Evolutionary conservation across 2,888 invertebrate species (phyloP), one percentile per base, ranked within the genome.

Genomic region (Ptychoptera albimana): DNA sequence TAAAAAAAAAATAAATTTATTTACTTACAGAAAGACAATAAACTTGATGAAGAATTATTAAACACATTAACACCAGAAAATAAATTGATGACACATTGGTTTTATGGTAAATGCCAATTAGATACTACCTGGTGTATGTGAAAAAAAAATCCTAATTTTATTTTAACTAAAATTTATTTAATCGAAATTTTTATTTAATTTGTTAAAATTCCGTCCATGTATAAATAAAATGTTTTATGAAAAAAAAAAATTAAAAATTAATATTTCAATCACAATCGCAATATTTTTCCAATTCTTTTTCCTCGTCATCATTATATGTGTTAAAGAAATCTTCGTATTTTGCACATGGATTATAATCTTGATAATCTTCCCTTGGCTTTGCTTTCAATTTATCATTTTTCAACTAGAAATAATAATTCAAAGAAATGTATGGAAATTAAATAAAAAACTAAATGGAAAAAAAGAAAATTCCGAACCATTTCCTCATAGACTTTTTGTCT

Each of bases 101-200:
- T 83, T 61, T 75, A 82, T 62, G 88, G 84, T 41, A 94, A 93
- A 69, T 96, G 94, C 59, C 68, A 77, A 50, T 66, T 74, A 48
- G 89, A 94, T 56, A 51, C 63, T 4, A 72, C 76, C 30, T 94
- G 91, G 87, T 94, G 94, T 40, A 43, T 41, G 14, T 42, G 34
- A 23, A 39, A 39, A 30, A 29, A 10, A 40, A 13, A 9, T 31
- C 11, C n/a, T 40, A 40, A 10, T 15, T 14, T 34, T 5, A 35
- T 44, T 39, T n/a, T n/a, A n/a, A n/a, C n/a, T n/a, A n/a, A n/a
- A n/a, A 34, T 34, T 34, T 34, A 34, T 34, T n/a, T 6, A 34
- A 34, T 34, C 9, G 8, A 34, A 6, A n/a, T 34, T 34, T 3
- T n/a, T 34, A 15, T 9, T 34, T 32, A 13, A 14, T 11, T 23